A percentile compares a stretch with the other conserved stretches of the same genome.
These are phyloP conservation scores for Phaetusa simplex DNA, from an alignment of 2,113 vertebrate genomes.

Conservation along the genomic window DNA sequence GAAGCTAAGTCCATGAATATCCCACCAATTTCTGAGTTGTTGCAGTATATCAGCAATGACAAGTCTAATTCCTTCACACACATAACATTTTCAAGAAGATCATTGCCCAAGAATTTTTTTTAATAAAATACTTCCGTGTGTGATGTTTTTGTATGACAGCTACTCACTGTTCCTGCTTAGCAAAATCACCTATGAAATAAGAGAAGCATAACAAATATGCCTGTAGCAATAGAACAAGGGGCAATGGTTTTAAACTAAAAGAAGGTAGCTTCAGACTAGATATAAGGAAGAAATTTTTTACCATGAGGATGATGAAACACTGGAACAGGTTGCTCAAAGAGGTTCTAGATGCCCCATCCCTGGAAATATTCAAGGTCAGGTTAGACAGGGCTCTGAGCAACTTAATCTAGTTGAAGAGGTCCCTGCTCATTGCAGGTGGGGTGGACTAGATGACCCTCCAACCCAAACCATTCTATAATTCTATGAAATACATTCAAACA, in stretches of 20 bases:
- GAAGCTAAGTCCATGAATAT: neutral
- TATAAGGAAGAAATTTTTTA: neutral
- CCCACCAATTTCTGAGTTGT: neutral
- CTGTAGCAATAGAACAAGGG: neutral
- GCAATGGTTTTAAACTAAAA: neutral
- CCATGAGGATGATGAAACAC: neutral
- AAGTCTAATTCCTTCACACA: neutral
- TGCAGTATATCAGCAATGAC: neutral
- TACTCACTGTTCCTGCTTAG: neutral
- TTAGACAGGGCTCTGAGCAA: neutral
- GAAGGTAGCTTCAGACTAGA: neutral
- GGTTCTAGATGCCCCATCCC: neutral
- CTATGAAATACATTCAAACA: neutral
- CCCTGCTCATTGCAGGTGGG: neutral
- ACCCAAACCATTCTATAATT: neutral
- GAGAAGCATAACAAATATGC: neutral
- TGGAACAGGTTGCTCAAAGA: neutral
- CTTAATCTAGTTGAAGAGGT: too few species aligned
- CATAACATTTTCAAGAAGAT: neutral
- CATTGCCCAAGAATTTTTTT: neutral
- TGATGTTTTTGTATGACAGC: neutral
- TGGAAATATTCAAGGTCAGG: neutral
- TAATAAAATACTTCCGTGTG: neutral
- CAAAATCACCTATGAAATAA: neutral
- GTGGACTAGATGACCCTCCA: neutral